These are phyloP conservation scores for Polypterus bichir DNA, from an alignment of 2,113 vertebrate genomes.

Conservation along the genomic window DNA sequence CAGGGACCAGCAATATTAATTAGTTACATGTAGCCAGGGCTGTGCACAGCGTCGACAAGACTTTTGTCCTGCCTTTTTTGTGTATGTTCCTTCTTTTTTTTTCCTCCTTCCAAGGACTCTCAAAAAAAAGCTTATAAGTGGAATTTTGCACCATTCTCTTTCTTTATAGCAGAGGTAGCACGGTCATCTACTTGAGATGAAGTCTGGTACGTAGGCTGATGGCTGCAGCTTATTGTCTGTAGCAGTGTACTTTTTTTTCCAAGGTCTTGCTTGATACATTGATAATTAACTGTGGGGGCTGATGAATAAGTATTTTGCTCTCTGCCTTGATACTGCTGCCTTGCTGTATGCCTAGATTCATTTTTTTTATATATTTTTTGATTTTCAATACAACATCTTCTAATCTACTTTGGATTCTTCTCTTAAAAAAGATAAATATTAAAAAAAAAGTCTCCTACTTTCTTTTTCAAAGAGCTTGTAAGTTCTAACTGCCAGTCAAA, in stretches of 20 bases:
- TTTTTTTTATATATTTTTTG: too few relatives aligned
- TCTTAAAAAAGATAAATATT: too few relatives aligned
- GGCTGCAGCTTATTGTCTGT: constrained; percentile 40
- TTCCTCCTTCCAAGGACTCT: constrained; percentile 16
- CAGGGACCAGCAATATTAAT: constrained; percentile 46
- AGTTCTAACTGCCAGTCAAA: too few relatives aligned
- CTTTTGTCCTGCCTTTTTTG: constrained; percentile 22
- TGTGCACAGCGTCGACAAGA: constrained; percentile 36
- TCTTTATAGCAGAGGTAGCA: constrained; percentile 34
- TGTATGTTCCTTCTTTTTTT: constrained; percentile 10
- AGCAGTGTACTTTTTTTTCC: constrained; percentile 46
- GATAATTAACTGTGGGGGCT: constrained; percentile 38
- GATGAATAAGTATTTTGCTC: constrained; percentile 31
- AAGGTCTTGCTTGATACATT: constrained; percentile 45
- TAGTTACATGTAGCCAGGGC: constrained; percentile 45
- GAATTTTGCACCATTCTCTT: constrained; percentile 43
- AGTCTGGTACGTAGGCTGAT: constrained; percentile 39
- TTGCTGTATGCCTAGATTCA: neutral
- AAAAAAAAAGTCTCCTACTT: too few relatives aligned
- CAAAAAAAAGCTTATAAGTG: constrained; percentile 29
- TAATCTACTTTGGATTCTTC: too few relatives aligned
- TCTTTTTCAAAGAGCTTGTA: too few relatives aligned
- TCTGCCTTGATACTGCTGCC: constrained; percentile 27
- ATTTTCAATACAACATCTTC: too few relatives aligned
- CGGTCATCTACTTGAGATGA: constrained; percentile 41